Conservation (phyloP, 2,888 invertebrate genomes). For the Chloroclystis v-ata region DNA sequence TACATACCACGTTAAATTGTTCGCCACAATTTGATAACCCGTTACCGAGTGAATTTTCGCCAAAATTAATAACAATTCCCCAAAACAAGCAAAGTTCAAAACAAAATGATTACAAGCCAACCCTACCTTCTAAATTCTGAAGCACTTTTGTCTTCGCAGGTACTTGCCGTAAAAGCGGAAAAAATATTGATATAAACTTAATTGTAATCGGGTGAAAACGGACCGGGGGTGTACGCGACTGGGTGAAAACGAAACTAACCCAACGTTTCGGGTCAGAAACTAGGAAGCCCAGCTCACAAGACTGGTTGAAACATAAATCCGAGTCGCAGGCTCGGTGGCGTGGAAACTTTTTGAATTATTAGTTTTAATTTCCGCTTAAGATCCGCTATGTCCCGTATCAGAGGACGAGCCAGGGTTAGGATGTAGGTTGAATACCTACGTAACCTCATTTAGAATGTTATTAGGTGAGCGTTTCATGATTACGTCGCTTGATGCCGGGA, state of each 20-base stretch:
- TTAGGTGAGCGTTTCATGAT: conserved; percentile 4
- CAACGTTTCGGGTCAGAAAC: conserved; percentile 40
- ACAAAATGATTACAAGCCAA: conserved; percentile 15
- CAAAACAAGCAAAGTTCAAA: conserved; percentile 2
- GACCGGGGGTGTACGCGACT: no score
- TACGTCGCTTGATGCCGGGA: no score
- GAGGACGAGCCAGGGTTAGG: conserved; percentile 37
- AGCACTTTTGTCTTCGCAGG: no score
- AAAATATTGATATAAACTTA: no score
- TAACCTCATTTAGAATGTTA: conserved; percentile 9
- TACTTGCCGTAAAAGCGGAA: no score
- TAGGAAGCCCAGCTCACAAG: conserved; percentile 69
- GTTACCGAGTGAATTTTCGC: no score
- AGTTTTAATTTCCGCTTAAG: conserved; percentile 79
- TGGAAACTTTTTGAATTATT: conserved; percentile 79
- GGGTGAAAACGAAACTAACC: no score
- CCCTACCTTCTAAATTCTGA: conserved; percentile 42
- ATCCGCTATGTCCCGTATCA: conserved; percentile 72
- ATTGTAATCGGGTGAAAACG: no score
- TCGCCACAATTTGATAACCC: no score
- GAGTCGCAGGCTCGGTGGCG: conserved; percentile 70
- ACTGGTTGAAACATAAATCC: conserved; percentile 73
- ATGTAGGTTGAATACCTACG: conserved; percentile 28
- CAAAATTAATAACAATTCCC: not conserved
- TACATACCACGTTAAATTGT: no score